A percentile compares a stretch with the other conserved stretches of the same genome.
Evolutionary conservation across 2,113 vertebrate species (phyloP).

Genomic region (Silurus meridionalis): DNA sequence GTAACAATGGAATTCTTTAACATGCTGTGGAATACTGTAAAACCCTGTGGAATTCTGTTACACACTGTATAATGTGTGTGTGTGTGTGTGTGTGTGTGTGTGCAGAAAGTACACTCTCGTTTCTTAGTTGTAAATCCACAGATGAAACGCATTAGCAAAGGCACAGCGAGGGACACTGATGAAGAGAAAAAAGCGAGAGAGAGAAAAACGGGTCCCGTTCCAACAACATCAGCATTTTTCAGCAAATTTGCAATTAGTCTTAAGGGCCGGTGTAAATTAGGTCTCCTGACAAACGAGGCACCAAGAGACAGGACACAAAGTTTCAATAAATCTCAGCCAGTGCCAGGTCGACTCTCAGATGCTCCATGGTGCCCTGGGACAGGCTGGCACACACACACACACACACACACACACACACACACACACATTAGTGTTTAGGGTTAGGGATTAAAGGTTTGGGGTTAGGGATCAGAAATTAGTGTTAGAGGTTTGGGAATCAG

Average conservation of each 20-base stretch:
- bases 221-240: constrained; percentile 98
- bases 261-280: constrained; percentile 98
- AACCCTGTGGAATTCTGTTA: neutral
- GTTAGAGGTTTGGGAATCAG: too few species aligned
- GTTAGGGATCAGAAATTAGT: too few species aligned
- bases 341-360: neutral
- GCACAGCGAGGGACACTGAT: constrained; percentile 91
- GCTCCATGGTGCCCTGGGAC: neutral
- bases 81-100: constrained; percentile 5
- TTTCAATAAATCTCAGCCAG: constrained; percentile 77
- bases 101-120: constrained; percentile 70
- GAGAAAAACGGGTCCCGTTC: constrained; percentile 74
- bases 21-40: neutral
- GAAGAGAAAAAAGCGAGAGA: neutral
- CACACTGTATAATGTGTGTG: neutral
- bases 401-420: neutral
- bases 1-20: neutral
- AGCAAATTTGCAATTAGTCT: constrained; percentile 99
- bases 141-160: constrained; percentile 96
- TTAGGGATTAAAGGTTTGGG: too few species aligned
- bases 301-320: constrained; percentile 83
- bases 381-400: neutral
- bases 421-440: neutral
- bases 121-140: constrained; percentile 90
- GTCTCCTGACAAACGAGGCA: constrained; percentile 98